phyloP scores from a whole-genome alignment of 35 echinoderm and acorn worm genomes.

The Ptychodera flava region DNA sequence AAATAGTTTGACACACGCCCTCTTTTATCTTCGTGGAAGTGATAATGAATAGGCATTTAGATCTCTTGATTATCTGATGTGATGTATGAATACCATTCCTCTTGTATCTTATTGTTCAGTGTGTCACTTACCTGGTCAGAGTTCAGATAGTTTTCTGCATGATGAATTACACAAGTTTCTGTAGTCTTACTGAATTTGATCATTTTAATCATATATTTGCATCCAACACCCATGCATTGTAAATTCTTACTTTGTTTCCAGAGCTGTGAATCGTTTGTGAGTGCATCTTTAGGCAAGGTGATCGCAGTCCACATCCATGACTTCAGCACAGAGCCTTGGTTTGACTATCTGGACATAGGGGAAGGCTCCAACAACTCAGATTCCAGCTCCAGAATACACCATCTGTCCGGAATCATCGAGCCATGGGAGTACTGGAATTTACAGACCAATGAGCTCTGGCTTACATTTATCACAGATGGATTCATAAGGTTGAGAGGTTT shows the following conservation, averaged over 20 bases:
- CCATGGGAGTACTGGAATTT: neutral
- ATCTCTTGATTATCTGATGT: too few relatives aligned
- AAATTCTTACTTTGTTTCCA: constrained; percentile 74
- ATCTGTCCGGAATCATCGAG: neutral
- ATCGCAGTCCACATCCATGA: constrained; percentile 46
- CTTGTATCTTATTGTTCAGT: too few relatives aligned
- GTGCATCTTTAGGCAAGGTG: constrained; percentile 48
- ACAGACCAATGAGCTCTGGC: neutral
- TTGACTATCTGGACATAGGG: constrained; percentile 67
- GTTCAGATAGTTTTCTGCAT: too few relatives aligned
- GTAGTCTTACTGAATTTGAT: too few relatives aligned
- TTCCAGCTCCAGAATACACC: constrained; percentile 33
- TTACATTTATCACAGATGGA: neutral
- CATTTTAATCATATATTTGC: too few relatives aligned
- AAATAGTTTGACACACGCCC: too few relatives aligned
- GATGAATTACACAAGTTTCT: too few relatives aligned
- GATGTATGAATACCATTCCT: too few relatives aligned
- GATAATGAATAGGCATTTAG: too few relatives aligned
- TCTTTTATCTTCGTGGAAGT: too few relatives aligned
- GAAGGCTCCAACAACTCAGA: constrained; percentile 51
- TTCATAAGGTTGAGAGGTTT: neutral
- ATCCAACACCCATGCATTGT: too few relatives aligned
- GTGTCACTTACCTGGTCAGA: too few relatives aligned
- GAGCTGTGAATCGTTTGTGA: constrained; percentile 65
- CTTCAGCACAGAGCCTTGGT: constrained; percentile 64